Conservation (phyloP, 1,140 invertebrate species). For the Drosophila truncata region DNA sequence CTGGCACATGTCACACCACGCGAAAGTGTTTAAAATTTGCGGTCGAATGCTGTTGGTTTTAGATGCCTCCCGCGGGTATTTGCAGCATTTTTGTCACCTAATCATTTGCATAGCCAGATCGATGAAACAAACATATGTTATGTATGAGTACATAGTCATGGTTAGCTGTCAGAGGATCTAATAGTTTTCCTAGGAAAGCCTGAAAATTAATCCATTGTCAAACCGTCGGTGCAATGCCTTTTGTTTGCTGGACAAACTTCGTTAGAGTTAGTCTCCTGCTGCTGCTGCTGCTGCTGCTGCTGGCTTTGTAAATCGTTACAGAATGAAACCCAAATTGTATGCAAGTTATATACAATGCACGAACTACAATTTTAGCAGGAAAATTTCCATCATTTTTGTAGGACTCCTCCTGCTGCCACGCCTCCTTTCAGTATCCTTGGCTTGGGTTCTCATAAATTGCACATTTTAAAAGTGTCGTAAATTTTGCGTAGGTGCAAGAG, state of each 20-base stretch:
- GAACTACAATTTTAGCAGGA: conserved; percentile 30
- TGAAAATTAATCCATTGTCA: conserved; percentile 11
- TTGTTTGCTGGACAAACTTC: conserved; percentile 46
- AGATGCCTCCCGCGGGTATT: conserved; percentile 22
- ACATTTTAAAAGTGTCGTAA: conserved; percentile 80
- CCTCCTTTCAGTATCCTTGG: conserved; percentile 1
- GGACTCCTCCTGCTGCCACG: not conserved
- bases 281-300: no score
- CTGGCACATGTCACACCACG: not conserved
- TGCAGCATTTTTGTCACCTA: conserved; percentile 60
- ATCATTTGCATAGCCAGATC: conserved; percentile 67
- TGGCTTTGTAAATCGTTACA: conserved; percentile 40
- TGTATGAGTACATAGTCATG: not conserved
- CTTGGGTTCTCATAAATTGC: conserved; percentile 70
- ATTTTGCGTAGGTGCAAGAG: conserved; percentile 72
- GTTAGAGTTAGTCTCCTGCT: conserved; percentile 19
- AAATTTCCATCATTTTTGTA: conserved; percentile 28
- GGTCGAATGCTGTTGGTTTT: conserved; percentile 41
- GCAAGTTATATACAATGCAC: conserved; percentile 33
- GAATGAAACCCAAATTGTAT: conserved; percentile 30
- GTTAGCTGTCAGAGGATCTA: not conserved
- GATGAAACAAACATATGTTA: not conserved
- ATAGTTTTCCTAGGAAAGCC: not conserved
- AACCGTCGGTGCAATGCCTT: not conserved
- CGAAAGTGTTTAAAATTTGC: conserved; percentile 65